A percentile compares a stretch with the other conserved stretches of the same genome.
phyloP scores from a whole-genome alignment of 2,113 vertebrate genomes.

The Embiotoca jacksoni region DNA sequence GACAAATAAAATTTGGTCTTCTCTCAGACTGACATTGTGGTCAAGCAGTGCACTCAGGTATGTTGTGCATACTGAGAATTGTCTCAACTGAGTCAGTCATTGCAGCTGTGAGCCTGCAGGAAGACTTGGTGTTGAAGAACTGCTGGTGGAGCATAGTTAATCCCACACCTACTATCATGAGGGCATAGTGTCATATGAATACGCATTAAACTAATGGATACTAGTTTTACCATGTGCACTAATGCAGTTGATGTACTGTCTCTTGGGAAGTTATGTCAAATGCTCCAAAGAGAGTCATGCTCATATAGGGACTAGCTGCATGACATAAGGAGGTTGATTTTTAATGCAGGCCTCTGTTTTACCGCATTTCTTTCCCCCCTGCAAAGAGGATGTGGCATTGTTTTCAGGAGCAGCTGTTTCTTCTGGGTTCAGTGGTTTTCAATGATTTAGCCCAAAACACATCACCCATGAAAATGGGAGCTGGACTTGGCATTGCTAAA shows the following conservation, averaged over 20 bases:
- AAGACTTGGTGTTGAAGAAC: constrained; percentile 32
- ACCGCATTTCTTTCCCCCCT: constrained; percentile 3
- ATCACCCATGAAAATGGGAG: constrained; percentile 70
- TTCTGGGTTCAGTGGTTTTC: constrained; percentile 67
- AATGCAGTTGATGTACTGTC: constrained; percentile 28
- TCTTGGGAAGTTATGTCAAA: constrained; percentile 51
- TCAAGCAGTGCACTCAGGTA: constrained; percentile 28
- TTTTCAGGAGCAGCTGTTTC: constrained; percentile 67
- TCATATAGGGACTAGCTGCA: constrained; percentile 42
- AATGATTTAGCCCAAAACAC: constrained; percentile 58
- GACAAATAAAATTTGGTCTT: constrained; percentile 35
- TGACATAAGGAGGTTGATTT: constrained; percentile 51
- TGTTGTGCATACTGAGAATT: constrained; percentile 13
- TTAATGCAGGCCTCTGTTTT: constrained; percentile 39
- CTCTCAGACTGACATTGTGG: background rate
- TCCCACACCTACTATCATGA: constrained; percentile 47
- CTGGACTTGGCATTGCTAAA: constrained; percentile 51
- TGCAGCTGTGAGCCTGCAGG: constrained; percentile 12
- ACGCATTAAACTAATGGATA: constrained; percentile 52
- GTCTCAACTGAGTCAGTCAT: background rate
- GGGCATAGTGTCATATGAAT: constrained; percentile 44
- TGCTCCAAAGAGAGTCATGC: constrained; percentile 22
- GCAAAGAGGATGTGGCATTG: constrained; percentile 41
- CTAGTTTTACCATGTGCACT: constrained; percentile 45
- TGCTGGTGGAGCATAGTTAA: constrained; percentile 23